phyloP scores from a whole-genome alignment of 2,113 vertebrate species.

The Archocentrus centrarchus region DNA sequence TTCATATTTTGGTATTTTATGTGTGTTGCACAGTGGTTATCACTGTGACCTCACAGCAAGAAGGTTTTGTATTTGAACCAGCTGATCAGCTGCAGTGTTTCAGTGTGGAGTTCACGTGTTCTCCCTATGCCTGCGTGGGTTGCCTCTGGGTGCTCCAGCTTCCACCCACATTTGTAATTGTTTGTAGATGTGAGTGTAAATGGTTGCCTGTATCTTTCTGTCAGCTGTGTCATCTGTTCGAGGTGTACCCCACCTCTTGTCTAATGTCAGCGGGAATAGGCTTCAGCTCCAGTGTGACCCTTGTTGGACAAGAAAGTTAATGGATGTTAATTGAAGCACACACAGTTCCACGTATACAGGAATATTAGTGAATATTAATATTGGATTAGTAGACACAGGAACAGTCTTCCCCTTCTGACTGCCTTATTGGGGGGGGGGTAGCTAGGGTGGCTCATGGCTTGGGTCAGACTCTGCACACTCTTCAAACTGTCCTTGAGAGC shows the following conservation, averaged over 20 bases:
- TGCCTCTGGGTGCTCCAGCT: background rate
- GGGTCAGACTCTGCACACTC: background rate
- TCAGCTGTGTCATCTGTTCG: background rate
- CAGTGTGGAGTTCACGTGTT: background rate
- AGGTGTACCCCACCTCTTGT: too few relatives aligned
- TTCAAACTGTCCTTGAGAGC: background rate
- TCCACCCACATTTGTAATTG: background rate
- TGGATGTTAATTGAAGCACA: background rate
- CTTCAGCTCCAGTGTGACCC: background rate
- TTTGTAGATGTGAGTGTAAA: background rate
- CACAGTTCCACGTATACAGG: background rate
- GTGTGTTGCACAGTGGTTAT: background rate
- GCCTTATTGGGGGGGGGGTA: background rate
- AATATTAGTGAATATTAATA: background rate
- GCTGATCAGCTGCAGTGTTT: background rate
- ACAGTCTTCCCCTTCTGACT: background rate
- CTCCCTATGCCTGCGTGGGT: background rate
- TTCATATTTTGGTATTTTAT: background rate
- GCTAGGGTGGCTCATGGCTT: background rate
- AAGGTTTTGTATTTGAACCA: background rate
- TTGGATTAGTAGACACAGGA: background rate
- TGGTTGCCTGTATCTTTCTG: background rate
- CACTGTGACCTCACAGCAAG: background rate
- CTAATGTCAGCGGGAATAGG: background rate
- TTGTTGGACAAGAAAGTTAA: background rate